Evolutionary conservation across 2,113 vertebrate species (phyloP).

Genomic region (Isurus oxyrinchus): DNA sequence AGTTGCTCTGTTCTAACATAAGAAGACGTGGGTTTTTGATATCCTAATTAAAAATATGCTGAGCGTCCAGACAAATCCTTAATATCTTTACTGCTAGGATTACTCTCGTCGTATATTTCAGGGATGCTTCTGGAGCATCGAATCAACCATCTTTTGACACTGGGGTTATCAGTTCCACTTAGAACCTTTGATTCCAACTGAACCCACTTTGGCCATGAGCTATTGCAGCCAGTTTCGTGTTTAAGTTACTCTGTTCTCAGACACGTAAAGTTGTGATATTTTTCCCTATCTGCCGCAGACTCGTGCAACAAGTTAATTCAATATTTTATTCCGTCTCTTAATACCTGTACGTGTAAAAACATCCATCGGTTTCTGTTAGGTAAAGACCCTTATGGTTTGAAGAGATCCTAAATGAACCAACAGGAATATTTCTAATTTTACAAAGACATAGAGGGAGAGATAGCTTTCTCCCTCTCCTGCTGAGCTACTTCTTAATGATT

Average conservation of each 20-base stretch:
- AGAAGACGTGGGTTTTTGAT: neutral
- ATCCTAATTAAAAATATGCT: neutral
- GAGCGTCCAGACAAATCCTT: neutral
- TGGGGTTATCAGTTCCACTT: neutral
- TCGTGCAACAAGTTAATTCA: neutral
- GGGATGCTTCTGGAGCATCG: neutral
- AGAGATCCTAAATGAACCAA: neutral
- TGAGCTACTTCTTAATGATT: neutral
- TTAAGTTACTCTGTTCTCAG: neutral
- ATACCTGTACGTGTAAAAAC: neutral
- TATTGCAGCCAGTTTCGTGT: neutral
- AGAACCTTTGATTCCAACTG: neutral
- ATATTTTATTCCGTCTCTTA: neutral
- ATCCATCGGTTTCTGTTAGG: neutral
- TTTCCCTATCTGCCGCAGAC: neutral
- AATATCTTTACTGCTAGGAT: neutral
- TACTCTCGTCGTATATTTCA: neutral
- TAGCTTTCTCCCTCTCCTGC: neutral
- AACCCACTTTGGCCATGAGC: neutral
- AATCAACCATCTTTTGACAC: neutral
- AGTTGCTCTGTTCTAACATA: neutral
- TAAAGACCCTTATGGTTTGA: neutral
- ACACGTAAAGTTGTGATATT: neutral
- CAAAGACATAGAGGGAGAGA: neutral
- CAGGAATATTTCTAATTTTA: neutral